Evolutionary conservation across 1,140 invertebrate species (phyloP).

Genomic region (Cyclina sinensis): DNA sequence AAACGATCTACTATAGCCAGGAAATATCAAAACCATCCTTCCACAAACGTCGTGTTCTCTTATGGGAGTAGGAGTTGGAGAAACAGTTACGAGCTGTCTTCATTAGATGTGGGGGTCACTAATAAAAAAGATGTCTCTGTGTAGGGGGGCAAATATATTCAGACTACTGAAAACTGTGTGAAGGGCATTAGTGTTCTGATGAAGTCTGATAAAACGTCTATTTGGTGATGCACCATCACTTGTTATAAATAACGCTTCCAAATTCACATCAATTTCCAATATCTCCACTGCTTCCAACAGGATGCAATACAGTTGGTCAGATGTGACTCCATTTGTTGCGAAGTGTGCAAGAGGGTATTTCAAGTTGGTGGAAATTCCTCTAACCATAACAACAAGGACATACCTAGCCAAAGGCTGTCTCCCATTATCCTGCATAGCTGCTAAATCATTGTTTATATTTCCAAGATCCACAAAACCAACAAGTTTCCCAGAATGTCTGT

Average conservation of each 20-base stretch:
- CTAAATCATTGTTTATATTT: slow-evolving; percentile 38
- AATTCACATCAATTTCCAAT: slow-evolving; percentile 21
- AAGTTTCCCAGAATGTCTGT: slow-evolving; percentile 68
- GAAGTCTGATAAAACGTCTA: not conserved
- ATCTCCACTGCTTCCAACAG: slow-evolving; percentile 64
- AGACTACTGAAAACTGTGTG: not conserved
- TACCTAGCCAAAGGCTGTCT: not conserved
- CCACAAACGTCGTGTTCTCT: slow-evolving; percentile 25
- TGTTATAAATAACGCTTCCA: slow-evolving; percentile 67
- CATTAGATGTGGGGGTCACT: slow-evolving; percentile 72
- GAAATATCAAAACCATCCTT: slow-evolving; percentile 50
- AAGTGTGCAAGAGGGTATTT: slow-evolving; percentile 66
- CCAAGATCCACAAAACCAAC: slow-evolving; percentile 67
- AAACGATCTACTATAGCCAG: slow-evolving; percentile 65
- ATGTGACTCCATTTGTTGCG: slow-evolving; percentile 61
- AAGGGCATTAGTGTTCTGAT: too few relatives aligned
- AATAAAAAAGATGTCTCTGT: slow-evolving; percentile 66
- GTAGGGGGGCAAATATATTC: not conserved
- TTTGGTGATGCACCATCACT: not conserved
- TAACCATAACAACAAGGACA: slow-evolving; percentile 56
- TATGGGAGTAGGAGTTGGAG: slow-evolving; percentile 67
- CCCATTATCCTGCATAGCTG: not conserved
- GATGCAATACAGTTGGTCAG: slow-evolving; percentile 61
- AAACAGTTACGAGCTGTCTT: slow-evolving; percentile 70
- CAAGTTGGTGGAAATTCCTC: slow-evolving; percentile 39